Percentiles rank a stretch among this genome's conserved stretches.
These are phyloP conservation scores for Lamellibrachia columna DNA, from an alignment of 2,888 invertebrate species.

Conservation along the genomic window DNA sequence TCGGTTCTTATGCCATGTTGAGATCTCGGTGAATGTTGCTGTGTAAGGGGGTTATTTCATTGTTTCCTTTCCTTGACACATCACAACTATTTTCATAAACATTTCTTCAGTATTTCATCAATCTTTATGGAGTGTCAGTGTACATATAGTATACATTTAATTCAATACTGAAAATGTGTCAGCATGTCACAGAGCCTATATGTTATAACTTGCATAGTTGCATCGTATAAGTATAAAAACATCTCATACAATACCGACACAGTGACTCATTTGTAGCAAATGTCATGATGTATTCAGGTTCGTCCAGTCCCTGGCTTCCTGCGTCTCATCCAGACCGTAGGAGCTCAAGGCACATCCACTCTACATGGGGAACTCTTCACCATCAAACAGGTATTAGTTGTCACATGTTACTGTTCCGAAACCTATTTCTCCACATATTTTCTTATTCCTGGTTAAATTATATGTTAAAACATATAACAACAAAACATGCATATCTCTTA, in stretches of 20 bases:
- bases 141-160: background rate
- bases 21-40: background rate
- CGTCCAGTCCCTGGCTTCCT: constrained; percentile 6
- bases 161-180: background rate
- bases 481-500: too few relatives aligned
- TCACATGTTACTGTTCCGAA: background rate
- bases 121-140: background rate
- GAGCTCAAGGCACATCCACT: constrained; percentile 6
- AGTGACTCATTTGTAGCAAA: background rate
- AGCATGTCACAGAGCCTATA: too few relatives aligned
- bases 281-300: background rate
- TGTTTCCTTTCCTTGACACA: background rate
- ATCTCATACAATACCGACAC: background rate
- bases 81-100: background rate
- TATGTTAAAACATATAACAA: too few relatives aligned
- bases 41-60: background rate
- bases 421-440: too few relatives aligned
- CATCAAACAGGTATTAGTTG: background rate
- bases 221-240: background rate
- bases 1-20: background rate
- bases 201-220: too few relatives aligned
- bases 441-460: too few relatives aligned
- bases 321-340: constrained; percentile 7
- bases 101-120: background rate
- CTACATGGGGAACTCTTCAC: constrained; percentile 20